A percentile compares a stretch with the other conserved stretches of the same genome.
Conservation (phyloP, 1,140 invertebrate genomes). For the Drosophila funebris region DNA sequence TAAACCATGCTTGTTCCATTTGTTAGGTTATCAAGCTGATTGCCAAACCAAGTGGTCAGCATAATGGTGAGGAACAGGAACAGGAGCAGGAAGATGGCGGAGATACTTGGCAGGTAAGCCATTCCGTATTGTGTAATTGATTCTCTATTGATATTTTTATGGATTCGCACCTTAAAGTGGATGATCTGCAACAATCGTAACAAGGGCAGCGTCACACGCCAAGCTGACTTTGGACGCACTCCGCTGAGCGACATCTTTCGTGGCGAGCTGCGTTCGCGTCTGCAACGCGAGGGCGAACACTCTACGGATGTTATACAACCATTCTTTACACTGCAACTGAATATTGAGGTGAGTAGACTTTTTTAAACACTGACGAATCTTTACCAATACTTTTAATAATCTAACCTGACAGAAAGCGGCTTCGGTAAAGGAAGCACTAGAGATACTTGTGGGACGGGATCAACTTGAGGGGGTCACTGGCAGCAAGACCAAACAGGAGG, state of each 20-base stretch:
- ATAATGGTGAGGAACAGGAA: slow-evolving; percentile 84
- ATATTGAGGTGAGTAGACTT: slow-evolving; percentile 91
- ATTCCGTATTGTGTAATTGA: not conserved
- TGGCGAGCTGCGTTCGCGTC: slow-evolving; percentile 93
- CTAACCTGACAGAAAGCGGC: slow-evolving; percentile 88
- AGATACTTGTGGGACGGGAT: slow-evolving; percentile 92
- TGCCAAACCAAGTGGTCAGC: slow-evolving; percentile 79
- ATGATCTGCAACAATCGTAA: slow-evolving; percentile 89
- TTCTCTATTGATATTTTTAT: too few relatives aligned
- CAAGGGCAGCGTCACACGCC: slow-evolving; percentile 92
- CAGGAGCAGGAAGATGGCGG: slow-evolving; percentile 86
- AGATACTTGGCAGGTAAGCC: slow-evolving; percentile 89
- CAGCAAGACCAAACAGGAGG: slow-evolving; percentile 90
- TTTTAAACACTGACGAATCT: not conserved
- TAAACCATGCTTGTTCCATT: not conserved
- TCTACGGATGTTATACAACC: slow-evolving; percentile 94
- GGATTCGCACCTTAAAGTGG: slow-evolving; percentile 31
- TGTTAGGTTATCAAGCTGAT: slow-evolving; percentile 76
- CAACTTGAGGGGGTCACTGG: slow-evolving; percentile 93
- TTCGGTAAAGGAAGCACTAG: slow-evolving; percentile 93
- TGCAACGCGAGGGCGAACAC: slow-evolving; percentile 90
- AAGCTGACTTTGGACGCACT: slow-evolving; percentile 92
- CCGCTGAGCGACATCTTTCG: slow-evolving; percentile 96
- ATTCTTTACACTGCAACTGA: slow-evolving; percentile 96
- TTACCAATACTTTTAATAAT: slow-evolving; percentile 51